These are phyloP conservation scores for Smutsia gigantea DNA, from an alignment of 2,797 vertebrate genomes.

Conservation along the genomic window DNA sequence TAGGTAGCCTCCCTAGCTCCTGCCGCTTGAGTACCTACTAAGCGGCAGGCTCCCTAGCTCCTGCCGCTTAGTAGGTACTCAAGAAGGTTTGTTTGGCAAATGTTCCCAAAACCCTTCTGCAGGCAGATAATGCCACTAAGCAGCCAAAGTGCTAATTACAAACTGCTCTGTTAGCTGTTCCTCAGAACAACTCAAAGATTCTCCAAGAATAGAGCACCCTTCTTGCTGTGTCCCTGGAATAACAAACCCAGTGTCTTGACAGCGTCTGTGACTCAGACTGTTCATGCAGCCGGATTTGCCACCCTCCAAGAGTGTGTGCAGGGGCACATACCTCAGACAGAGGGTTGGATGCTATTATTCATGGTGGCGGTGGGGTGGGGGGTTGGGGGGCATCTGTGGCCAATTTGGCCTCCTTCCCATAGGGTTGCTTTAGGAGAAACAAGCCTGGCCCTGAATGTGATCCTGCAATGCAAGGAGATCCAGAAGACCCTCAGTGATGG, in stretches of 20 bases:
- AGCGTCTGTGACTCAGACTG: constrained; percentile 64
- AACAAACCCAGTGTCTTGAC: neutral
- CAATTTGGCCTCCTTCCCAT: neutral
- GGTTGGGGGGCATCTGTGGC: neutral
- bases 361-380: fast-evolving
- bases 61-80: neutral
- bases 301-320: neutral
- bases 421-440: neutral
- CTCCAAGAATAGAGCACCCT: constrained; percentile 51
- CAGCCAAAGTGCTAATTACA: constrained; percentile 47
- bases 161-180: constrained; percentile 60
- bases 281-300: constrained; percentile 18
- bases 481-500: neutral
- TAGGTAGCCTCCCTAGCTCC: too few relatives aligned
- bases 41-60: too few relatives aligned
- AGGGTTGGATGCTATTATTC: neutral
- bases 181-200: neutral
- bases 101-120: neutral
- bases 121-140: neutral
- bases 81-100: neutral
- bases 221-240: neutral
- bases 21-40: too few relatives aligned
- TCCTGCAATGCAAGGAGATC: neutral
- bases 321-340: neutral
- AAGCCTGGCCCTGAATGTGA: neutral